Base-by-base conservation (phyloP, 2,113 vertebrate species). In the Pteruthius melanotis region DNA sequence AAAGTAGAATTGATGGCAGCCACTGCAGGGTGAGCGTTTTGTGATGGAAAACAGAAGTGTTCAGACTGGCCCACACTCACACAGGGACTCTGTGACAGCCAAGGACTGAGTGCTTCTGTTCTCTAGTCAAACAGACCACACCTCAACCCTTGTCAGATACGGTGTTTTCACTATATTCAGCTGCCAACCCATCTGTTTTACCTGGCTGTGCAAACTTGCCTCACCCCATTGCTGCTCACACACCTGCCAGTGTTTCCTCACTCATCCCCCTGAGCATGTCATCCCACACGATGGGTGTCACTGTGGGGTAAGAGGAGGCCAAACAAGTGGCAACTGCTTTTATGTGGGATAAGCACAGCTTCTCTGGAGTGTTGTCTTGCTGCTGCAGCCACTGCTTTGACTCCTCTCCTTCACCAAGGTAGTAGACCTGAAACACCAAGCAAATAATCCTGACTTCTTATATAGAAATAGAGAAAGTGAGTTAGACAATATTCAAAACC, bases 221-320 rank as follows among this genome's bases (percentile, higher is more conserved):
- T 79, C 45, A 21, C 6, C 28, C 81, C 54, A 8, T 11, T 6
- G 4, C 0, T 22, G 66, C 3, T 56, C 86, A 95, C 91, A 45
- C 68, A 99, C 99, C 99, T 98, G 98, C 97, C 42, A 99, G 94
- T 1, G 96, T 97, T 45, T 98, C 98, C 71, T 97, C 96, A 26
- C 96, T 98, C 69, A 99, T 98, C 35, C 92, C 97, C 75, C 99
- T 98, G 66, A 99, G 98, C 99, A 99, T 99, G 90, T 99, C 99
- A 11, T 99, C 99, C 99, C 99, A 99, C 97, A 99, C 97, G 11
- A 99, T 95, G 49, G 99, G 96, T 2, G 65, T 98, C 42, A 99
- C 97, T 20, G 69, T 28, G 6, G 99, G 98, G 95, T 98, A 98
- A 2, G 42, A 95, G 1, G 97, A 95, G 76, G 87, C 97, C 89